Percentiles rank a stretch among this genome's conserved stretches.
Evolutionary conservation across 2,113 vertebrate species (phyloP).

Genomic region (Indicator maculatus): DNA sequence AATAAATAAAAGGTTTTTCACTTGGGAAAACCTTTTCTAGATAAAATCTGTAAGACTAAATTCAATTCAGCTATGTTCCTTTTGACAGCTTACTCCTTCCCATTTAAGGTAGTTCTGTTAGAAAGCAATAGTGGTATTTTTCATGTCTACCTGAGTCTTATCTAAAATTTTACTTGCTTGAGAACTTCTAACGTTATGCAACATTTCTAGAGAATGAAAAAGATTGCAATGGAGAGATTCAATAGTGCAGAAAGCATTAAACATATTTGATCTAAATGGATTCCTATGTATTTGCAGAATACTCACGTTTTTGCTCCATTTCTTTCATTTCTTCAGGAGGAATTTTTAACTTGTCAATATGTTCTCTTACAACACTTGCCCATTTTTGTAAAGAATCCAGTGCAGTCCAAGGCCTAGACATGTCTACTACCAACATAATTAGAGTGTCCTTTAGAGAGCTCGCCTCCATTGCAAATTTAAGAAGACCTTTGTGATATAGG

Average conservation of each 20-base stretch:
- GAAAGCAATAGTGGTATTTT: not conserved
- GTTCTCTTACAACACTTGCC: slow-evolving; percentile 93
- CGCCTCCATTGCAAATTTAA: slow-evolving; percentile 90
- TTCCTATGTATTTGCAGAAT: not conserved
- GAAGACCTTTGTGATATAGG: slow-evolving; percentile 96
- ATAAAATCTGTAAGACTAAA: not conserved
- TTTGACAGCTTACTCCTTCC: not conserved
- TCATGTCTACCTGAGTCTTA: not conserved
- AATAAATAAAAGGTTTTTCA: not conserved
- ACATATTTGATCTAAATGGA: not conserved
- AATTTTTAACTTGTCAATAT: slow-evolving; percentile 94
- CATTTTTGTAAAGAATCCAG: slow-evolving; percentile 98
- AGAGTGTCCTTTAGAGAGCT: slow-evolving; percentile 88
- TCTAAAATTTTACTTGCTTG: not conserved
- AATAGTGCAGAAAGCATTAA: slow-evolving; percentile 42
- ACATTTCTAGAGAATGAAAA: not conserved
- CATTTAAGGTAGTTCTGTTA: not conserved
- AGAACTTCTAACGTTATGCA: not conserved
- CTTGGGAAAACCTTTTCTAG: not conserved
- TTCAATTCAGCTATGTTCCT: not conserved
- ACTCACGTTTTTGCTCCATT: slow-evolving; percentile 95
- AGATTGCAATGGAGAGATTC: slow-evolving; percentile 20
- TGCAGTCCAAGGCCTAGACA: slow-evolving; percentile 96
- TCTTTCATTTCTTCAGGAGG: slow-evolving; percentile 94
- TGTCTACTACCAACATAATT: slow-evolving; percentile 89